These are phyloP conservation scores for Crax fasciolata DNA, from an alignment of 2,797 vertebrate genomes.

Conservation along the genomic window DNA sequence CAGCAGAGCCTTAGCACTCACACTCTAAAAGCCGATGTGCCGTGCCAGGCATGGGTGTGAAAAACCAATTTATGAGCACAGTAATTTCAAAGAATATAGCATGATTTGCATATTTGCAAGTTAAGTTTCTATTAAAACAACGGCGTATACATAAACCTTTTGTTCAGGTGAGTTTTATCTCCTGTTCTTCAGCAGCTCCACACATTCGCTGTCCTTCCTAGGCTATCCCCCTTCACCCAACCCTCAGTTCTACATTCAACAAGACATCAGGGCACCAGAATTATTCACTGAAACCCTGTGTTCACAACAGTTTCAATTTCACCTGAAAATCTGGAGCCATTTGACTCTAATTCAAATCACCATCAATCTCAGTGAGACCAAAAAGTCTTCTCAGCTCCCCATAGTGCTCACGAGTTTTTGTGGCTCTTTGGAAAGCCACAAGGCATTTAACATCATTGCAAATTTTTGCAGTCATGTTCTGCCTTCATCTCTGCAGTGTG, in stretches of 20 bases:
- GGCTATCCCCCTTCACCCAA: not conserved
- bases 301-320: not conserved
- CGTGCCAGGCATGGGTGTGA: not conserved
- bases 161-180: not conserved
- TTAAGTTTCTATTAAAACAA: not conserved
- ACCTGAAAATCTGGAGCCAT: not conserved
- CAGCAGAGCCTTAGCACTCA: not conserved
- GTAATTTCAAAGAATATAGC: not conserved
- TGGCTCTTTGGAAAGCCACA: not conserved
- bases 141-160: too few species aligned
- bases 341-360: not conserved
- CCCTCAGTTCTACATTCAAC: not conserved
- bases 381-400: not conserved
- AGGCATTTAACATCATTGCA: rapidly evolving
- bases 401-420: not conserved
- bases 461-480: not conserved
- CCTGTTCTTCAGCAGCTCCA: not conserved
- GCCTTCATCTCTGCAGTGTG: not conserved
- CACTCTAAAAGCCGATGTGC: not conserved
- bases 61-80: not conserved
- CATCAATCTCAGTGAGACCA: not conserved
- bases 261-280: not conserved
- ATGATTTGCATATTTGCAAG: not conserved
- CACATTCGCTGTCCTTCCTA: not conserved
- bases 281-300: not conserved